Base-by-base conservation (phyloP, 2,888 invertebrate species). In the Portevinia maculata region DNA sequence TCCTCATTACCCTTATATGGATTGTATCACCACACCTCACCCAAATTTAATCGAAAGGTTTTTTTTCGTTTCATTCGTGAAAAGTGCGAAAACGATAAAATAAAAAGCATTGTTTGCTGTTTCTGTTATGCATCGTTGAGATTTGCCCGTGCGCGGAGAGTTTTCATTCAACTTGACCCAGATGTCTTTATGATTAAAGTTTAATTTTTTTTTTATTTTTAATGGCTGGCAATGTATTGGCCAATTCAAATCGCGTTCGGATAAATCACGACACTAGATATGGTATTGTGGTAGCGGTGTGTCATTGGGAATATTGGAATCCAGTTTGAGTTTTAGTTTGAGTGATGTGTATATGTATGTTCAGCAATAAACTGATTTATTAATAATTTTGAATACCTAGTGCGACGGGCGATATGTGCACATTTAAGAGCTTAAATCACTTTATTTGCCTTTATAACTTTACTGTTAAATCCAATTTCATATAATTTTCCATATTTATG, bases 101-200 rank as follows among this genome's bases (percentile, higher is more conserved):
- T 24, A 21, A 30, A 15, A 64, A 50, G 37, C 24, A n/a, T 59
- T 59, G 41, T 59, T 44, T 44, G 44, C 11, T 44, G n/a, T 64
- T 55, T 64, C 32, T 34, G 21, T n/a, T 15, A 17, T 39, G 39
- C 30, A 52, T 65, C 41, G 65, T 65, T 46, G 34, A 64, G 62
- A 39, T 52, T 50, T 52, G 28, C 52, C 32, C 39, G 53, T 69
- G 34, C 15, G 37, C 24, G 19, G 46, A 48, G 59, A 48, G 59
- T 30, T 46, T 62, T 34, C 60, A 62, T 46, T 62, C 46, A 62
- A 62, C 60, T 62, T 62, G 60, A 48, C 60, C 60, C 60, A 62
- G 46, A 34, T 62, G 44, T 19, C 19, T 3, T n/a, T 19, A 21
- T 28, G 59, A 59, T 59, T 59, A 41, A 17, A 39, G 41, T 59